Conservation (phyloP, 2,113 vertebrate genomes). For the Sclerurus mexicanus region DNA sequence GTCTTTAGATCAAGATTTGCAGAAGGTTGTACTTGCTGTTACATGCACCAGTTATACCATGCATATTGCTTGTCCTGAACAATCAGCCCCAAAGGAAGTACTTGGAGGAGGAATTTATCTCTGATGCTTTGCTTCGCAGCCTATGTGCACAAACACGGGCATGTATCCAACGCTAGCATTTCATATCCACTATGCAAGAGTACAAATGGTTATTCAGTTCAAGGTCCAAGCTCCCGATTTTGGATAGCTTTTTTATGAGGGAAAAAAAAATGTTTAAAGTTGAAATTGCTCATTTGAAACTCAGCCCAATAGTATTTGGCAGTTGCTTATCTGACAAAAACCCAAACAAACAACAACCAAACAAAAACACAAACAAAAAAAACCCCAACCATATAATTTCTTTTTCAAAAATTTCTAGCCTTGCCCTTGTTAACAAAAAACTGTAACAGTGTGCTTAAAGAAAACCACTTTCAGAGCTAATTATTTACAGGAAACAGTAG, state of each 20-base stretch:
- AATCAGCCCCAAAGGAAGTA: background rate
- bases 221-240: background rate
- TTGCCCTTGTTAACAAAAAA: background rate
- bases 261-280: background rate
- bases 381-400: background rate
- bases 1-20: background rate
- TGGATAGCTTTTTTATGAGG: background rate
- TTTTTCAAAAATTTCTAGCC: background rate
- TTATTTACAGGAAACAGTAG: background rate
- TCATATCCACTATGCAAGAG: background rate
- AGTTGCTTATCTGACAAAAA: background rate
- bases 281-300: background rate
- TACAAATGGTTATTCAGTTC: background rate
- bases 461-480: background rate
- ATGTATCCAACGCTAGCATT: background rate
- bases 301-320: background rate
- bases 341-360: background rate
- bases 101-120: background rate
- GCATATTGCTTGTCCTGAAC: background rate
- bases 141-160: background rate
- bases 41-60: conserved; percentile 13
- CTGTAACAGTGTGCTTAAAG: background rate
- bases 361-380: background rate
- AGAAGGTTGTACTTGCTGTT: background rate
- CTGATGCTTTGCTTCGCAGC: background rate